Evolutionary conservation across 1,140 invertebrate species (phyloP), one percentile per base, ranked within the genome.

Genomic region (Brachystomella parvula): DNA sequence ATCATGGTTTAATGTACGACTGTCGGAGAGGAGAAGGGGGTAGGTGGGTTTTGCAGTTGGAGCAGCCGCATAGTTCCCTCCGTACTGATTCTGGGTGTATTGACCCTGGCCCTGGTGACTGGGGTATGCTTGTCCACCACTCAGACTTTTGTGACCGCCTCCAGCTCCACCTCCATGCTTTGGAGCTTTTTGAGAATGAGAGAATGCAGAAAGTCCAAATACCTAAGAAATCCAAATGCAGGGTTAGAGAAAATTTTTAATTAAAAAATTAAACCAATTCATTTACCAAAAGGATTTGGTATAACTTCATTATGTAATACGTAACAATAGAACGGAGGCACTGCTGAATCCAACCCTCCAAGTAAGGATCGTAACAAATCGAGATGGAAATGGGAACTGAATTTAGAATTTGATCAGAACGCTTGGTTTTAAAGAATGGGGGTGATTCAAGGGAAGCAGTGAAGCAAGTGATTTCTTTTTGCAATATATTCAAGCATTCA

Each of bases 1-100:
- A 33, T 73, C 71, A 2, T 65, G 39, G 35, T 73, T 73, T 31
- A 73, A 53, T 19, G 66, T 65, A 12, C 71, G 66, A 57, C 59
- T 73, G 60, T 73, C 71, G 2, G 56, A 63, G 24, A 73, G 64
- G 19, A 73, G 44, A 1, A 63, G 62, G 15, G 68, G 65, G 49
- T 71, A 73, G 26, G 35, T 32, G 61, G 63, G 60, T 57, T 70
- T 66, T 9, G 60, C 65, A 1, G 68, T 59, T 35, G 29, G 28
- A 49, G 28, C 44, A n/a, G 57, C 59, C 31, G 47, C 15, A n/a
- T 44, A n/a, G n/a, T 44, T 44, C n/a, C 49, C 49, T 53, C 24
- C 9, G 28, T 67, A 28, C 30, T 60, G 32, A 30, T 28, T 61
- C 12, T 60, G 21, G 24, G 47, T 30, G 26, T 15, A 21, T 3